Base-by-base conservation (phyloP, 1,140 invertebrate species). In the Nautilus pompilius region DNA sequence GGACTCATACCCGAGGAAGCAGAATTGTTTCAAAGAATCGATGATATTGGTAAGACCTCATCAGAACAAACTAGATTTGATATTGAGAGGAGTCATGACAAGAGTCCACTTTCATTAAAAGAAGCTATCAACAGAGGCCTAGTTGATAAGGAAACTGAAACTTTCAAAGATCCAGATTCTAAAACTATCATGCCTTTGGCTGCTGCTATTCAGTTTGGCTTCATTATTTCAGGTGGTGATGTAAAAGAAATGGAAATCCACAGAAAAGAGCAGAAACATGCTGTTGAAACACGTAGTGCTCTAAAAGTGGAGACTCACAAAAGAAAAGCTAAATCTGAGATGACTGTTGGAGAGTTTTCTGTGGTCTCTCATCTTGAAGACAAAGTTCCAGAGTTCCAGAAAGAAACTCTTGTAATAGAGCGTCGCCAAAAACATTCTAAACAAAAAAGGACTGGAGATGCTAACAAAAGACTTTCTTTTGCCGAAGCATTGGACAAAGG, bases 121-220 rank as follows among this genome's bases (percentile, higher is more conserved):
- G 74, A 81, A 56, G 79, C 80, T 13, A 58, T 79, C 15, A 64
- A 73, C n/a, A 56, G 65, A 46, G 88, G 89, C 59, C 84, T 95
- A 1, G 85, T 96, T 49, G 90, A 94, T 84, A 87, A 88, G 0
- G 86, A 89, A 29, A 90, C 88, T 22, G 91, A 91, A 0, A 79
- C 78, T 17, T 72, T 91, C 90, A 70, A 53, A 58, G 90, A 96
- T 85, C 90, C 91, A n/a, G 85, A 90, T 72, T 87, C 88, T 68
- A 91, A 92, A 62, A 89, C 93, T 68, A 81, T 87, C 2, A 74
- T 97, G 6, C 90, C 87, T 20, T 54, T 98, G 69, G 94, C 95
- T 79, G 87, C 88, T 62, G 95, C 95, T 36, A 81, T 95, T 60
- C 85, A 88, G 46, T 90, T 89, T 74, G 76, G 76, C 8, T 72